Conservation (phyloP, 2,113 vertebrate species). For the Nycticebus coucang region DNA sequence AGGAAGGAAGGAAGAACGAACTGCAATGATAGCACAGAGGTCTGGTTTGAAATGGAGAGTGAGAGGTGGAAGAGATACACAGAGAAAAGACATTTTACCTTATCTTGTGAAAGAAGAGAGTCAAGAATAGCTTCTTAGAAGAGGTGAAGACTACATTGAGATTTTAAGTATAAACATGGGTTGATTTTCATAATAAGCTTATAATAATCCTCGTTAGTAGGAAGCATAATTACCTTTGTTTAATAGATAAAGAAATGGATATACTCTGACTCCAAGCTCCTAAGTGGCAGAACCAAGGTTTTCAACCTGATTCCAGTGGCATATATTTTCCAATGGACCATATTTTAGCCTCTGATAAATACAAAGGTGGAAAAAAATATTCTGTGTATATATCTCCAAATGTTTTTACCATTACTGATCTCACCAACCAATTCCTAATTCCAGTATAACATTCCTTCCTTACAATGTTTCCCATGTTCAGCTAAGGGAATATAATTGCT, state of each 20-base stretch:
- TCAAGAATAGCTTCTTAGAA: neutral
- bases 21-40: neutral
- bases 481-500: conserved; percentile 3
- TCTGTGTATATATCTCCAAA: neutral
- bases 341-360: neutral
- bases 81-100: neutral
- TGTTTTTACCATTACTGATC: neutral
- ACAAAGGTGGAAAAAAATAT: neutral
- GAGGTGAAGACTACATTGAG: neutral
- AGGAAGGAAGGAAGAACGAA: neutral
- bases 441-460: neutral
- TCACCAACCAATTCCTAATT: neutral
- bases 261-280: neutral
- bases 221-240: neutral
- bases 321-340: neutral
- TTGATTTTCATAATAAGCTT: neutral
- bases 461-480: neutral
- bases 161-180: neutral
- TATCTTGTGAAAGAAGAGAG: neutral
- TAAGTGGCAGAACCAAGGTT: neutral
- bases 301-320: neutral
- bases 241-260: neutral
- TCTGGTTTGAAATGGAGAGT: neutral
- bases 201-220: neutral
- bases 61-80: accelerated